These are phyloP conservation scores for Chrysaora quinquecirrha DNA, from an alignment of 30 jellyfish, hydroid and myxozoan genomes.

Conservation along the genomic window DNA sequence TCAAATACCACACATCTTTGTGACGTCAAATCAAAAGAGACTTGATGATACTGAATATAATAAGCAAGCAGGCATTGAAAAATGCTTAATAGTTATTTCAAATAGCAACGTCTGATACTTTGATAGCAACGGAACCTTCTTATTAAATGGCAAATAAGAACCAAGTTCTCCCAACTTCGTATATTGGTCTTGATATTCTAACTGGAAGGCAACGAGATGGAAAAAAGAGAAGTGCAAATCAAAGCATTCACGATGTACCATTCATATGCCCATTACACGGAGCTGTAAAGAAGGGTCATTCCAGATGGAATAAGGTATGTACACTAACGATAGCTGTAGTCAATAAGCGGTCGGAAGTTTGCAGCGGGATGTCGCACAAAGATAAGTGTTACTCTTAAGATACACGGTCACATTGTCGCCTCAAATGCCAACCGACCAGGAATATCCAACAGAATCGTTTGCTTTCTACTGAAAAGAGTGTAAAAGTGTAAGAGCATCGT, in stretches of 20 bases:
- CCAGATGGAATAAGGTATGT: constrained; percentile 4
- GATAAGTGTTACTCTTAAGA: neutral
- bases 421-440: neutral
- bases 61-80: too few relatives aligned
- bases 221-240: neutral
- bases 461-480: neutral
- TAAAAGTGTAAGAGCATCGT: too few relatives aligned
- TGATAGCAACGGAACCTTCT: too few relatives aligned
- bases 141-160: constrained; percentile 15
- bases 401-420: neutral
- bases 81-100: too few relatives aligned
- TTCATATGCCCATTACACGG: constrained; percentile 63
- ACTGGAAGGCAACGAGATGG: constrained; percentile 17
- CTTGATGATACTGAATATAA: neutral
- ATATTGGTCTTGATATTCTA: constrained; percentile 20
- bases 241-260: constrained; percentile 1
- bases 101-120: too few relatives aligned
- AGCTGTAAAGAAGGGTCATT: neutral
- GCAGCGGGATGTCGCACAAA: neutral
- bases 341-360: neutral
- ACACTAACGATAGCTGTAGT: neutral
- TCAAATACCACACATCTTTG: too few relatives aligned
- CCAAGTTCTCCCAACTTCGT: constrained; percentile 34
- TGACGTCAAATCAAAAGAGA: constrained; percentile 28
- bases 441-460: neutral